Percentiles rank a stretch among this genome's conserved stretches.
Conservation (phyloP, 1,140 invertebrate species). For the Muscidifurax raptorellus region DNA sequence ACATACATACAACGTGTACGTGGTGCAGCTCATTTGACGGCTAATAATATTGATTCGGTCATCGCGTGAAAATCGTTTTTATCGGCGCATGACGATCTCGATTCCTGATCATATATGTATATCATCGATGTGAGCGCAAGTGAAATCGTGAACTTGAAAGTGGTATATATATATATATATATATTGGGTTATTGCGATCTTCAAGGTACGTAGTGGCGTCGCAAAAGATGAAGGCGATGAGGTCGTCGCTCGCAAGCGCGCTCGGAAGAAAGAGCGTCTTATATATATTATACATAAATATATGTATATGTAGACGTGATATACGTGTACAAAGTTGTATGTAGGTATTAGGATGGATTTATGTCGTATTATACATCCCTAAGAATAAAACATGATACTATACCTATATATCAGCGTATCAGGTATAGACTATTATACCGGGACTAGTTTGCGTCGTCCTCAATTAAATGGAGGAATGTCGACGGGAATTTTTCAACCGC, state of each 20-base stretch:
- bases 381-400: too few relatives aligned
- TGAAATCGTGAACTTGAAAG: not conserved
- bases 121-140: too few relatives aligned
- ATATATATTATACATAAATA: too few relatives aligned
- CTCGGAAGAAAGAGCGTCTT: too few relatives aligned
- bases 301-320: not conserved
- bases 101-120: not conserved
- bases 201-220: not conserved
- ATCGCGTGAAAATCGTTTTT: constrained; percentile 27
- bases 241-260: not conserved
- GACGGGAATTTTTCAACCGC: not conserved
- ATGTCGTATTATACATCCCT: too few relatives aligned
- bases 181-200: not conserved
- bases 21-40: constrained; percentile 31
- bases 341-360: too few relatives aligned
- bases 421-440: not conserved
- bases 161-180: not conserved
- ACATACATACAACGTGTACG: too few relatives aligned
- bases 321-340: too few relatives aligned
- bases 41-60: constrained; percentile 47
- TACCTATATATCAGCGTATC: not conserved
- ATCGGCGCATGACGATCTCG: not conserved
- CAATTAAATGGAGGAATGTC: not conserved
- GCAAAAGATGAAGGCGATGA: not conserved
- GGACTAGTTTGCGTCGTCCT: not conserved